Conservation (phyloP, 2,113 vertebrate species). For the Cavia aperea region DNA sequence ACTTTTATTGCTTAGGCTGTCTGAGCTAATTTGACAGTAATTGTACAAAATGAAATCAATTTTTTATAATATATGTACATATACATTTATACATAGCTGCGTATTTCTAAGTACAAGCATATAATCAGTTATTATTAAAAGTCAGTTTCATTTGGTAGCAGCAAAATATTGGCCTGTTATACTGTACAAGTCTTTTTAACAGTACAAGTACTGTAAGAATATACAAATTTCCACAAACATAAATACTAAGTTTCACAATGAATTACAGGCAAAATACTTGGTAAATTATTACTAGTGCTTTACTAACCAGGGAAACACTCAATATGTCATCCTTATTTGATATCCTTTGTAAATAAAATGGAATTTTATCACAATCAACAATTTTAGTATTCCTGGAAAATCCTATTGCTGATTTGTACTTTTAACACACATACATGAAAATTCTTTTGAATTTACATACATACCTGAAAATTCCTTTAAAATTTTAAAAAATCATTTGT, state of each 20-base stretch:
- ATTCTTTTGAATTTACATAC: neutral
- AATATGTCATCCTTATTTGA: neutral
- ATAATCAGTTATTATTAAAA: neutral
- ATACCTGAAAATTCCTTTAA: neutral
- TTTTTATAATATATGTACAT: neutral
- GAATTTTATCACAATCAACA: neutral
- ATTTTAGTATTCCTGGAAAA: neutral
- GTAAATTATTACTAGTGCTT: neutral
- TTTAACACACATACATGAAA: neutral
- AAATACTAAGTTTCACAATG: neutral
- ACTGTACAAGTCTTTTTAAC: too few species aligned
- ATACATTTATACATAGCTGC: neutral
- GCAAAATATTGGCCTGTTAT: neutral
- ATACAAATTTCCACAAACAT: neutral
- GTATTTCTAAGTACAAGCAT: neutral
- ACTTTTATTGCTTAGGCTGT: neutral
- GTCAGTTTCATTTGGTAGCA: neutral
- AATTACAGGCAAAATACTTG: neutral
- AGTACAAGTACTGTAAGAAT: neutral
- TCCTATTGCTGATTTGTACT: neutral
- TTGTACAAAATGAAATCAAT: neutral
- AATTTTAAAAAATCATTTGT: neutral
- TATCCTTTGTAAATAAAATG: neutral
- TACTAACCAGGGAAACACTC: neutral
- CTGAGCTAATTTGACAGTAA: neutral